Evolutionary conservation across 2,797 vertebrate genomes (phyloP).

Genomic region (Pteronotus mesoamericanus): DNA sequence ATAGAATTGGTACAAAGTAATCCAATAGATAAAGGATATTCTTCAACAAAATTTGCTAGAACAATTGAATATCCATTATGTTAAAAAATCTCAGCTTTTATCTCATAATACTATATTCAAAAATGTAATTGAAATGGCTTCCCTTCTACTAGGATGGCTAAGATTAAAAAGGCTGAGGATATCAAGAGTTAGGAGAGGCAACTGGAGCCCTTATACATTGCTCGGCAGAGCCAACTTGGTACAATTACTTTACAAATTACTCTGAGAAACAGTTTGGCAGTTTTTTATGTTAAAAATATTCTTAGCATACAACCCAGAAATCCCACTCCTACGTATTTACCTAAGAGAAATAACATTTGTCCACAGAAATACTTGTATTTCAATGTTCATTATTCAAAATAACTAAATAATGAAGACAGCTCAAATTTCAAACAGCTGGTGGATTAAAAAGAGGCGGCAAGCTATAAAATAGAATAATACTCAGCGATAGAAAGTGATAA

Average conservation of each 20-base stretch:
- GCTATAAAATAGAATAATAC: neutral
- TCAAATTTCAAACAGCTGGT: neutral
- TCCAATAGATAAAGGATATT: neutral
- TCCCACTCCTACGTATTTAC: neutral
- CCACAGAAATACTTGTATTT: neutral
- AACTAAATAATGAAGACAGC: neutral
- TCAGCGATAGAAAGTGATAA: neutral
- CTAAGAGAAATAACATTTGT: neutral
- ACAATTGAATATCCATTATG: neutral
- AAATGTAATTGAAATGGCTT: neutral
- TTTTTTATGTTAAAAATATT: neutral
- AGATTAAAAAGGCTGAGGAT: neutral
- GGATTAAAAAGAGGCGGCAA: neutral
- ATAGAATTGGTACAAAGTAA: neutral
- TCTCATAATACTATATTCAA: neutral
- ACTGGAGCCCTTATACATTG: neutral
- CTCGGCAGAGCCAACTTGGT: neutral
- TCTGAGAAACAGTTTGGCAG: neutral
- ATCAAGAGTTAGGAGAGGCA: neutral
- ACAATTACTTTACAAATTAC: too few species aligned
- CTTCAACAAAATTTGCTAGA: neutral
- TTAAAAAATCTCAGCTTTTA: neutral
- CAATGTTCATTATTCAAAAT: constrained; percentile 2
- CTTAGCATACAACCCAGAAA: neutral
- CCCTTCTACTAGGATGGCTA: neutral